Evolutionary conservation across 2,797 vertebrate species (phyloP).

Genomic region (Natrix natrix): DNA sequence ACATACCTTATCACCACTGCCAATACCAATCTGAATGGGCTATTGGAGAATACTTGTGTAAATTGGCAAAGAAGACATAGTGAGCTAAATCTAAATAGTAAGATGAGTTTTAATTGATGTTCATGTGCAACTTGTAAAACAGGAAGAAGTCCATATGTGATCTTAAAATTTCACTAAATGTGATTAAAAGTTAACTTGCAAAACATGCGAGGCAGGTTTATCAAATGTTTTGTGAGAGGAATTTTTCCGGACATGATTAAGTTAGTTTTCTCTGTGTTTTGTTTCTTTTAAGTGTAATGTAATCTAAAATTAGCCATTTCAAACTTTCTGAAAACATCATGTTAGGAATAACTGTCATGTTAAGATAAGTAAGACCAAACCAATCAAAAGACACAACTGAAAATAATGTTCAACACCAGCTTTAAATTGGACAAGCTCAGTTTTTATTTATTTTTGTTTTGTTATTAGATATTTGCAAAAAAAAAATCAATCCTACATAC

Average conservation of each 20-base stretch:
- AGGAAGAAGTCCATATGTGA: not conserved
- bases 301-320: conserved; percentile 30
- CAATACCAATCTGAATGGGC: not conserved
- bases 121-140: conserved; percentile 21
- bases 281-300: conserved; percentile 35
- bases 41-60: not conserved
- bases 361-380: conserved; percentile 12
- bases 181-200: conserved; percentile 17
- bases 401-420: not conserved
- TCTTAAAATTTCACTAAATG: conserved; percentile 4
- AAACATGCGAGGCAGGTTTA: conserved; percentile 14
- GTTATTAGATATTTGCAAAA: conserved; percentile 11
- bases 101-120: conserved; percentile 22
- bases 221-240: not conserved
- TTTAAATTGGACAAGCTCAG: conserved; percentile 3
- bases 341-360: not conserved
- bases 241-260: conserved; percentile 8
- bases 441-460: not conserved
- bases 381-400: conserved; percentile 9
- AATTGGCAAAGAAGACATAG: not conserved
- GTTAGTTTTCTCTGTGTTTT: conserved; percentile 12
- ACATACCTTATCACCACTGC: not conserved
- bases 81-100: not conserved
- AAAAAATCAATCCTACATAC: not conserved
- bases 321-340: conserved; percentile 32